These are phyloP conservation scores for Oxyura jamaicensis DNA, from an alignment of 2,113 vertebrate species.

Conservation along the genomic window DNA sequence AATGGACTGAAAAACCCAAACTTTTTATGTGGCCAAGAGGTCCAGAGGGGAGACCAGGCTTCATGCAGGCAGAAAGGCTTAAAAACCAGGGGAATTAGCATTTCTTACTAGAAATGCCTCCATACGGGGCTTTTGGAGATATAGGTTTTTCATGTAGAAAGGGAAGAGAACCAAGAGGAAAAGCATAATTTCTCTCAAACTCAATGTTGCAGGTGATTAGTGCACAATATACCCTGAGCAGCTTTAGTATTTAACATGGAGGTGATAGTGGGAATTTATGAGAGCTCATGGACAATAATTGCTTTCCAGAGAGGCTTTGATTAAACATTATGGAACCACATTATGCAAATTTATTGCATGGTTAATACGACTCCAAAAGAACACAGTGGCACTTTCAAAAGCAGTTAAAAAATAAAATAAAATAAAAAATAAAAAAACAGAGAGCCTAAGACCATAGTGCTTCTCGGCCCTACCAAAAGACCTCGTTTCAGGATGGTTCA, in stretches of 20 bases:
- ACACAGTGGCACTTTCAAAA: conserved; percentile 58
- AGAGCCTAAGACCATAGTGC: background rate
- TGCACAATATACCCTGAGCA: background rate
- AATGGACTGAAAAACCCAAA: background rate
- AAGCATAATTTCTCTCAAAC: conserved; percentile 16
- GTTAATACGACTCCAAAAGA: conserved; percentile 61
- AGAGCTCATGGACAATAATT: conserved; percentile 37
- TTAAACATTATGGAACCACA: conserved; percentile 45
- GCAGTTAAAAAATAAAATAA: conserved; percentile 7
- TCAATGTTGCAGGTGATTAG: conserved; percentile 28
- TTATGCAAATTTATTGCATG: conserved; percentile 59
- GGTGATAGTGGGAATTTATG: conserved; percentile 47
- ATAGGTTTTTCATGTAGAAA: fast-evolving
- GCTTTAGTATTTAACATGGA: conserved; percentile 39
- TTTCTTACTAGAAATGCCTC: background rate
- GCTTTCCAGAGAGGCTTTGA: conserved; percentile 52
- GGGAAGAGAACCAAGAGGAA: background rate
- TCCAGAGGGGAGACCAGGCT: fast-evolving
- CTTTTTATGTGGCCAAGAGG: background rate
- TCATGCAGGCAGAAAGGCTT: background rate
- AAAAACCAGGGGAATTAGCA: background rate
- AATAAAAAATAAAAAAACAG: background rate
- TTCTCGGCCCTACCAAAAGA: background rate
- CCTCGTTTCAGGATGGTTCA: background rate
- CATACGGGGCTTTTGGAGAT: fast-evolving